phyloP scores from a whole-genome alignment of 1,140 invertebrate species.

The Achatina immaculata region DNA sequence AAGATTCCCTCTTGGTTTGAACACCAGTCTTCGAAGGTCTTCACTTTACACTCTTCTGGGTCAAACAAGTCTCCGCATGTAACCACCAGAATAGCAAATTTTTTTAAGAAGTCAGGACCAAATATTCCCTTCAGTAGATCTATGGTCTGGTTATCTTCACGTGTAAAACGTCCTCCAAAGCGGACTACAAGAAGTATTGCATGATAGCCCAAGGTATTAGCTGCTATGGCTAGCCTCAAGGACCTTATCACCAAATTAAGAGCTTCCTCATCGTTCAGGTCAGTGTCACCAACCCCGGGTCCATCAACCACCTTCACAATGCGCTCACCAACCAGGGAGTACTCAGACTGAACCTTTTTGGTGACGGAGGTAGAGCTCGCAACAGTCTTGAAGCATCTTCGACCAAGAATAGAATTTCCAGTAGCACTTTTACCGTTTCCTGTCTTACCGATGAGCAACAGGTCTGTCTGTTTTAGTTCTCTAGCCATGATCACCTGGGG shows the following conservation, averaged over 20 bases:
- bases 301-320: neutral
- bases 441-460: neutral
- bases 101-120: neutral
- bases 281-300: neutral
- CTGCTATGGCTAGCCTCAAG: neutral
- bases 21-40: neutral
- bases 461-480: no score
- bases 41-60: neutral
- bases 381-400: neutral
- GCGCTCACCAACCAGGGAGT: neutral
- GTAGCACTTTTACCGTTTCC: constrained; percentile 14
- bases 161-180: neutral
- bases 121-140: neutral
- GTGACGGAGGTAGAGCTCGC: neutral
- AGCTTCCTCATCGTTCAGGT: neutral
- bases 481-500: no score
- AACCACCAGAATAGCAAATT: neutral
- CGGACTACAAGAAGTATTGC: neutral
- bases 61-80: neutral
- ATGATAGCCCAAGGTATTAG: neutral
- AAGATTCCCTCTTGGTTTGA: neutral
- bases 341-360: neutral
- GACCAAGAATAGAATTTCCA: constrained; percentile 18
- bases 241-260: neutral
- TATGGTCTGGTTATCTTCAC: neutral